Conservation (phyloP, 2,797 vertebrate species). For the Tolypeutes matacus region DNA sequence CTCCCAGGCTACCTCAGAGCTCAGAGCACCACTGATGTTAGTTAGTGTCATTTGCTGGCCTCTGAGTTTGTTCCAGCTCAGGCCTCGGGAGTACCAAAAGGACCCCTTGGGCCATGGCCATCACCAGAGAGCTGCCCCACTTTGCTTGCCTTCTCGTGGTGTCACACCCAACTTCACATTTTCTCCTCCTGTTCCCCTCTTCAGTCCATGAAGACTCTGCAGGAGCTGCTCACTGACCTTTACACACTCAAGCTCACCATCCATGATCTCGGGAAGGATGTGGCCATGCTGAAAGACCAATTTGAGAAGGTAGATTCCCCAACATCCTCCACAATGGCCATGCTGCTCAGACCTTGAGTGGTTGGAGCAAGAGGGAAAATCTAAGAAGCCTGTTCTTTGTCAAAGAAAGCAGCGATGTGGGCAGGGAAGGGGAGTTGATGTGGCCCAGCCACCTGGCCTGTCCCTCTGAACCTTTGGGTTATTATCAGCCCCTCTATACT, state of each 20-base stretch:
- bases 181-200: not conserved
- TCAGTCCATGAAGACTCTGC: conserved; percentile 80
- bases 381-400: not conserved
- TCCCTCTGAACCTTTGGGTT: not conserved
- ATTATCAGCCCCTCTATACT: not conserved
- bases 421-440: not conserved
- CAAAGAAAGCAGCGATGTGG: not conserved
- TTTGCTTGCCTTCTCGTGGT: not conserved
- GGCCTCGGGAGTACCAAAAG: not conserved
- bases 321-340: not conserved
- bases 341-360: not conserved
- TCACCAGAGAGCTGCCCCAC: not conserved
- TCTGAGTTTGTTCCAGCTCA: not conserved
- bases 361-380: not conserved
- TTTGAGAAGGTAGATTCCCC: conserved; percentile 75
- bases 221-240: conserved; percentile 82
- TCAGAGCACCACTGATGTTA: not conserved
- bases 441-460: not conserved
- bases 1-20: not conserved
- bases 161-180: not conserved
- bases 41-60: not conserved
- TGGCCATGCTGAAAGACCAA: conserved; percentile 76
- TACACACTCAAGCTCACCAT: conserved; percentile 53
- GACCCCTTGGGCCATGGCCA: not conserved
- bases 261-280: conserved; percentile 68